Conservation (phyloP, 2,113 vertebrate genomes). For the Crocuta crocuta region DNA sequence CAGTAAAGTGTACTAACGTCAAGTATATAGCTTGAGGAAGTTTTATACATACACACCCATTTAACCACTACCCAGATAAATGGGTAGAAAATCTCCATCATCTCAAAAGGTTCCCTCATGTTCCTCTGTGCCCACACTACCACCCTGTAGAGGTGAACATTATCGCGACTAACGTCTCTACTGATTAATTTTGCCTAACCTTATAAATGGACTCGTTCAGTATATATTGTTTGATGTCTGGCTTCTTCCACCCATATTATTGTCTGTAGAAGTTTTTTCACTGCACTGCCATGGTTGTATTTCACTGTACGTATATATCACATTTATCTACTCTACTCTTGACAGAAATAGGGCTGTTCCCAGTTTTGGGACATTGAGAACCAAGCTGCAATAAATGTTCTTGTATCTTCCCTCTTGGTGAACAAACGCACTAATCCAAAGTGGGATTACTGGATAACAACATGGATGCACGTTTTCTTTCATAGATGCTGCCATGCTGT, state of each 20-base stretch:
- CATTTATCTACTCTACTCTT: not conserved
- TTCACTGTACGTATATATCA: not conserved
- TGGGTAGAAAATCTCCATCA: not conserved
- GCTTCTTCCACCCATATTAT: not conserved
- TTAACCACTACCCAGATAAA: not conserved
- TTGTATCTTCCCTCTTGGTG: not conserved
- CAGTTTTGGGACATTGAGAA: not conserved
- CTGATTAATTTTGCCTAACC: not conserved
- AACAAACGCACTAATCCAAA: not conserved
- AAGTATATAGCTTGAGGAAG: not conserved
- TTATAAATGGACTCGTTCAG: not conserved
- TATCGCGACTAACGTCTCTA: not conserved
- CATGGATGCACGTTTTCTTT: not conserved
- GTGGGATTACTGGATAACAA: not conserved
- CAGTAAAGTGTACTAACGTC: not conserved
- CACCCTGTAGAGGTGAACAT: not conserved
- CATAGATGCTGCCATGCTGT: not conserved
- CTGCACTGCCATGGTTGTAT: too few relatives aligned
- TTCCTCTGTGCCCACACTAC: not conserved
- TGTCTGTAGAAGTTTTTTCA: not conserved
- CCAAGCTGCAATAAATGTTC: not conserved
- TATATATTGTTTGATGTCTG: not conserved
- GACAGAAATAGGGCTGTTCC: too few relatives aligned
- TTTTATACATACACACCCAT: not conserved
- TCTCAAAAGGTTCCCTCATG: not conserved